Base-by-base conservation (phyloP, 2,888 invertebrate species). In the Therioaphis trifolii region DNA sequence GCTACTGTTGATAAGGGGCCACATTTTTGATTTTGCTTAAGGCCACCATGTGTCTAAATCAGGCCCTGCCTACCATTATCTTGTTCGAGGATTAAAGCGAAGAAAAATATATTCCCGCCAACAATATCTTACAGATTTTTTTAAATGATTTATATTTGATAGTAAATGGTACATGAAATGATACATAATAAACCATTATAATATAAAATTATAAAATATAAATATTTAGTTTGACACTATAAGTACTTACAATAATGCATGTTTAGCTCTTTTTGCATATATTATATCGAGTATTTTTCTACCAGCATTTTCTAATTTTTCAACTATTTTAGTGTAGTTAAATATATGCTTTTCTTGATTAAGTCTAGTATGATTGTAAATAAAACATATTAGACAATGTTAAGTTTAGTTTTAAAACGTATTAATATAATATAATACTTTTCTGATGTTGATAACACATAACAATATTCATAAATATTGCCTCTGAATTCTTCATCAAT, bases 401-500 rank as follows among this genome's bases (percentile, higher is more conserved):
- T n/a, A 58, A 35, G 40, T 35, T 24, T 78, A 24, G 12, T 40
- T 78, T 18, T 40, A n/a, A 0, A 78, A 18, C 21, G 3, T 5
- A 40, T 12, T 24, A 29, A 63, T 15, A n/a, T n/a, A n/a, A n/a
- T n/a, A n/a, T 18, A 55, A 29, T 63, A 76, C 76, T 71, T 79
- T 71, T 79, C 18, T n/a, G n/a, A 29, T 27, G 69, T 27, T 1
- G 9, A 63, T 76, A 76, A 29, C 29, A 29, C 29, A 46, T 15
- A 58, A 71, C 71, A 69, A 27, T 79, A 79, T 27, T 79, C 79
- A 69, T 43, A 79, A 43, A 69, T n/a, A 58, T 79, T 79, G 68
- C 79, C 79, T 55, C 40, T 68, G 27, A 79, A 79, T 71, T 79
- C 40, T 4, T 58, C 12, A n/a, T 46, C 24, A 0, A 18, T 55